Conservation (phyloP, 2,888 invertebrate species). For the Argyresthia goedartella region DNA sequence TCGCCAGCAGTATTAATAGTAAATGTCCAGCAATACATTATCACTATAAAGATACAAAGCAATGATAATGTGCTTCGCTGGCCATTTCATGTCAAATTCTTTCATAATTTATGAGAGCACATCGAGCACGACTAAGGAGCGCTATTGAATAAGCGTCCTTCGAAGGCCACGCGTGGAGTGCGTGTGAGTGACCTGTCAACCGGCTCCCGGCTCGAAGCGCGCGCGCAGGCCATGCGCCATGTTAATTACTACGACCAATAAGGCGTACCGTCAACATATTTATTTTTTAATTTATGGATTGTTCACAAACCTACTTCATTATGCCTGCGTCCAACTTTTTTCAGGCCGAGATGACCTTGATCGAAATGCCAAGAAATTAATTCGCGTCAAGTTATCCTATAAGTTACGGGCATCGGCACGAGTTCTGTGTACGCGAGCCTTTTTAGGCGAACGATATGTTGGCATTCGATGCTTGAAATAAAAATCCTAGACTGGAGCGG, state of each 20-base stretch:
- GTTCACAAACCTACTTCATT: conserved; percentile 42
- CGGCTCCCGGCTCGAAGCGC: conserved; percentile 17
- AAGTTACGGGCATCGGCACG: conserved; percentile 36
- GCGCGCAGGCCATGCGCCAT: conserved; percentile 35
- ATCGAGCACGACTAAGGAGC: conserved; percentile 1
- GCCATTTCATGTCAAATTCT: not conserved
- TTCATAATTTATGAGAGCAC: conserved; percentile 7
- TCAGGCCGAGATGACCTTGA: conserved; percentile 35
- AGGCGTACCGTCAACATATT: conserved; percentile 53
- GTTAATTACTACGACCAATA: conserved; percentile 64
- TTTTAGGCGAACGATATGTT: conserved; percentile 49
- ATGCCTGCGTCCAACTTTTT: conserved; percentile 33
- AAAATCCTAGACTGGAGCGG: conserved; percentile 42
- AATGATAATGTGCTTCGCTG: too few relatives aligned
- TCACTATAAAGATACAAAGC: too few relatives aligned
- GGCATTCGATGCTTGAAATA: conserved; percentile 45
- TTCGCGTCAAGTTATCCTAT: conserved; percentile 44
- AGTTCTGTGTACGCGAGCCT: conserved; percentile 41
- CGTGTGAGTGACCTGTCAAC: conserved; percentile 54
- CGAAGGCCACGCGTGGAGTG: conserved; percentile 44
- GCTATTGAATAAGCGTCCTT: conserved; percentile 39
- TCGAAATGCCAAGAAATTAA: conserved; percentile 50
- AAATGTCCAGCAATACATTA: too few relatives aligned
- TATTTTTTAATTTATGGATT: conserved; percentile 49
- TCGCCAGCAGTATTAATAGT: too few relatives aligned